phyloP scores from a whole-genome alignment of 2,888 invertebrate genomes.

The Tromatobia lineatoria region DNA sequence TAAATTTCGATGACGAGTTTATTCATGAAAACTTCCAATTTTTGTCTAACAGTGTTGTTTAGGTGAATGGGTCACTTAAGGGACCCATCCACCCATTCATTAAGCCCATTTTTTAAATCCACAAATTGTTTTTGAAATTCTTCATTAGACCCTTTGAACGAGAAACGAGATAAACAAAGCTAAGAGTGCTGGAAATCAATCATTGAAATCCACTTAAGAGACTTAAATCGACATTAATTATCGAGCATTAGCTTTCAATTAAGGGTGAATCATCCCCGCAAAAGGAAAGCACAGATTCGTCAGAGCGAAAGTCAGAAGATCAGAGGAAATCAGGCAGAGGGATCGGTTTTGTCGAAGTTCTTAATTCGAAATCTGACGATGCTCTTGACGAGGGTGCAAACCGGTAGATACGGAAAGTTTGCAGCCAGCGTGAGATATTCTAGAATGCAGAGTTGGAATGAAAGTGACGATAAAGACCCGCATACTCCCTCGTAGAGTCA shows the following conservation, averaged over 20 bases:
- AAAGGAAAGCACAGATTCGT: background rate
- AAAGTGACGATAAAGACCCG: background rate
- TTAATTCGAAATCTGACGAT: background rate
- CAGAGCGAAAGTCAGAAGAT: background rate
- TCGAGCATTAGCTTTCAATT: slow-evolving; percentile 35
- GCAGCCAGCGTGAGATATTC: background rate
- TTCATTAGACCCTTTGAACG: no score
- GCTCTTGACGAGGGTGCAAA: background rate
- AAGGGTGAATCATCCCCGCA: background rate
- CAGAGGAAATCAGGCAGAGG: background rate
- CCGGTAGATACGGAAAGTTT: slow-evolving; percentile 26
- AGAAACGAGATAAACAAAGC: no score
- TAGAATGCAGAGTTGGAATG: background rate
- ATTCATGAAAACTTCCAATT: no score
- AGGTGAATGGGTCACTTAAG: no score
- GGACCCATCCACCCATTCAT: no score
- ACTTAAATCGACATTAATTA: slow-evolving; percentile 26
- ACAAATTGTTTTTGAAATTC: no score
- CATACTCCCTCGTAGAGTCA: slow-evolving; percentile 36
- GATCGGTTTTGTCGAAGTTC: background rate
- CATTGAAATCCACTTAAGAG: background rate
- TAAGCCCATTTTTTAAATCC: no score
- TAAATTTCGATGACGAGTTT: no score
- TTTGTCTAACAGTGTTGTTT: no score
- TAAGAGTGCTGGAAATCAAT: background rate